Evolutionary conservation across 2,888 invertebrate species (phyloP).

Genomic region (Agonum fuliginosum): DNA sequence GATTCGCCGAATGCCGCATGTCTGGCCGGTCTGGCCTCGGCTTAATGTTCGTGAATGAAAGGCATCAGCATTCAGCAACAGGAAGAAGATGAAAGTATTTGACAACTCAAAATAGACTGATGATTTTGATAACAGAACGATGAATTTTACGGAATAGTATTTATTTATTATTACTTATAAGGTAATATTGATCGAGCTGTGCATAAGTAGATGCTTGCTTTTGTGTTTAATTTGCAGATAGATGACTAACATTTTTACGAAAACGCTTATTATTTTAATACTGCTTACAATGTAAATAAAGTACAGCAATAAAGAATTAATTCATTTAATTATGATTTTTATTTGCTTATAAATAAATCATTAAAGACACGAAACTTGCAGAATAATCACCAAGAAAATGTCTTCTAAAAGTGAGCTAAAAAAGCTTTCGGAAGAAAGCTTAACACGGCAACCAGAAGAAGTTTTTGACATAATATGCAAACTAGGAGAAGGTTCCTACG

Average conservation of each 20-base stretch:
- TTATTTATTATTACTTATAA: conserved; percentile 41
- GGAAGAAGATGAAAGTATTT: conserved; percentile 32
- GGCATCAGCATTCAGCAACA: not conserved
- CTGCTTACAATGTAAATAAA: conserved; percentile 9
- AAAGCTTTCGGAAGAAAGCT: conserved; percentile 93
- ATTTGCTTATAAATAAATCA: not conserved
- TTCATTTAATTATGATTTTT: not conserved
- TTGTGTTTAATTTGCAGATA: conserved; percentile 43
- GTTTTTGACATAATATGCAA: conserved; percentile 98
- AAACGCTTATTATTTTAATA: not conserved
- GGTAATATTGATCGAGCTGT: conserved; percentile 22
- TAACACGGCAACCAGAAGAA: conserved; percentile 96
- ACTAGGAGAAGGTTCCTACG: conserved; percentile 95
- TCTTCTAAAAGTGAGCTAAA: conserved; percentile 81
- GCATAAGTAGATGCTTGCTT: conserved; percentile 42
- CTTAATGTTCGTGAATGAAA: too few species aligned
- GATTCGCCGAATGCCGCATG: too few species aligned
- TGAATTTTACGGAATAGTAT: not conserved
- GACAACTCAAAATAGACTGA: conserved; percentile 23
- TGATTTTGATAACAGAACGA: conserved; percentile 23
- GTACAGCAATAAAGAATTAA: conserved; percentile 19
- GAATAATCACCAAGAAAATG: conserved; percentile 56
- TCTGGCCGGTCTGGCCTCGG: too few species aligned
- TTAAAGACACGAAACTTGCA: conserved; percentile 16
- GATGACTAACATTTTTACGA: conserved; percentile 9